Base-by-base conservation (phyloP, 2,797 vertebrate species). In the Coilia nasus region DNA sequence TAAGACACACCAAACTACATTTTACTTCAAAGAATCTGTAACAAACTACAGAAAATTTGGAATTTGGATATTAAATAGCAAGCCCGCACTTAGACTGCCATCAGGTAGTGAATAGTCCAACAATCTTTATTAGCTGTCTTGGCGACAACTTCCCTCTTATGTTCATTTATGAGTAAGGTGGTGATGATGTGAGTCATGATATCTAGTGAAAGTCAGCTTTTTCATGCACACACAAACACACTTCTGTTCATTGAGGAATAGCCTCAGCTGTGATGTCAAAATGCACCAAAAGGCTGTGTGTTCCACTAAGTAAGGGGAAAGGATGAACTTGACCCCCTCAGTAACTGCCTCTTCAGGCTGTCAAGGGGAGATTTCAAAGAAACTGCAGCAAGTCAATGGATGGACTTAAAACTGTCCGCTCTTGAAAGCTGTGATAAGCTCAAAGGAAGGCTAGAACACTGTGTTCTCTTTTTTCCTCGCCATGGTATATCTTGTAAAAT, bases 331-430 rank as follows among this genome's bases (percentile, higher is more conserved):
- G 56, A 54, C 50, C 10, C 88, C 89, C 83, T 75, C 67, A 88
- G 31, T 83, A 86, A 46, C 81, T 87, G 82, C 91, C 88, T 90
- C 90, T 93, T 89, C 90, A 90, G 88, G 91, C 92, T 90, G 91
- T 93, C 91, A 92, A 89, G 89, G 89, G 83, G 87, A 85, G 87
- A 83, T 86, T 86, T 85, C 85, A 62, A 80, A 85, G 87, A 87
- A 93, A 85, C 44, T 50, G 64, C 87, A 84, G 82, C 86, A 78
- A 90, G 88, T 91, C 88, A 87, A 89, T 89, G 86, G 89, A 89
- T 87, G 82, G 87, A 91, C 90, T 88, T 90, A 60, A 60, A 60
- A 60, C 21, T 60, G 59, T n/a, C 59, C 59, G 21, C 1, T 12
- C 60, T 64, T 64, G 6, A 62, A 64, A 25, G 23, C 60, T 64